Evolutionary conservation across 2,113 vertebrate species (phyloP), one percentile per base, ranked within the genome.

Genomic region (Rhombomys opimus): DNA sequence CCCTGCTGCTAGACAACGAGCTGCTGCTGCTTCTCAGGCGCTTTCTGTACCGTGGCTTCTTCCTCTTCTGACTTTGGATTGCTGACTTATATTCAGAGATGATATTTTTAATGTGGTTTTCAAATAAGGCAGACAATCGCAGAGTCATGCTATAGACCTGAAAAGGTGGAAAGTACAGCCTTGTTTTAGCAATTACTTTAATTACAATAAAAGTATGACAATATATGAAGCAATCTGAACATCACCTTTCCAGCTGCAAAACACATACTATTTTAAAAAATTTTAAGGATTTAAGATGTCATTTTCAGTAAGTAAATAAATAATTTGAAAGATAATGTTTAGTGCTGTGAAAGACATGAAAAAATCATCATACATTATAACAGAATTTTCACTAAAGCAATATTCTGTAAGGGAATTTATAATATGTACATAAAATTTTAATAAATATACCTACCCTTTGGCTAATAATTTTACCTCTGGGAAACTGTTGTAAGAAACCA

Each of bases 141-240:
- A 99, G 99, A 6, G 99, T 99, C 99, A 99, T 99, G 97, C 99
- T 99, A 97, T 99, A 99, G 96, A 99, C 99, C 99, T 99, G 97
- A 54, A 96, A 91, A 76, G 17, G 57, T 25, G 38, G 67, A 97
- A 97, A 94, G 94, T 41, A 67, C 3, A 93, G 87, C 87, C 50
- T 32, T 93, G 38, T 7, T 92, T 90, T 90, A 96, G 2, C 50
- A 93, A 70, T 20, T 67, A 93, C 3, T 89, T 97, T 32, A 78
- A 54, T 91, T 82, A 72, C 20, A 82, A 63, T 78, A 93, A 96
- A 68, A 14, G 8, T 38, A 76, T 0, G 52, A 86, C 97, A 15
- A 86, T 81, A 54, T 32, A 72, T 81, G 67, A 63, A 96, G 7
- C 23, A 68, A 50, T 68, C 80, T 75, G 46, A 91, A 5, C 52